phyloP scores from a whole-genome alignment of 2,888 invertebrate species.

The Drosophila borborema region DNA sequence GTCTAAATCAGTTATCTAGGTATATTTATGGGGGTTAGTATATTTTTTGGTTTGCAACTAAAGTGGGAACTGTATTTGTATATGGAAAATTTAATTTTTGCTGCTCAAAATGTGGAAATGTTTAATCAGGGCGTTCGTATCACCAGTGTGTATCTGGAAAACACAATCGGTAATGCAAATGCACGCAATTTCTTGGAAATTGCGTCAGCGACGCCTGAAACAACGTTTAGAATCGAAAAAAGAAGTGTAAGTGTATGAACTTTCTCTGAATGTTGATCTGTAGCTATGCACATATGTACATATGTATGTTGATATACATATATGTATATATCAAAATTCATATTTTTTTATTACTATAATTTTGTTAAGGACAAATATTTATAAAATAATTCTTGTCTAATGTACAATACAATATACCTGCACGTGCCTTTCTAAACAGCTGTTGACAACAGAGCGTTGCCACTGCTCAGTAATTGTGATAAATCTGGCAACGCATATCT shows the following conservation, averaged over 20 bases:
- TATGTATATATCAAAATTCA: too few relatives aligned
- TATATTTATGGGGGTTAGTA: neutral
- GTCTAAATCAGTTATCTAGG: neutral
- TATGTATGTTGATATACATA: neutral
- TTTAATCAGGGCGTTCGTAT: conserved; percentile 15
- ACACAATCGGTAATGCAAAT: neutral
- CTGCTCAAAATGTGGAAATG: conserved; percentile 32
- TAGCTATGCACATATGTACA: too few relatives aligned
- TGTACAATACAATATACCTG: neutral
- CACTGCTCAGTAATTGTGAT: neutral
- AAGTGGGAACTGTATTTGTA: neutral
- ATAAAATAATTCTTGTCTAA: neutral
- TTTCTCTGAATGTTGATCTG: neutral
- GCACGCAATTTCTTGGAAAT: neutral
- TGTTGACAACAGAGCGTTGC: conserved; percentile 30
- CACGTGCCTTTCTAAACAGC: conserved; percentile 40
- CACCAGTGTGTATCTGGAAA: neutral
- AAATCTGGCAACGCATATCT: conserved; percentile 23
- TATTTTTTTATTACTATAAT: neutral
- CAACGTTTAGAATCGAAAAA: neutral
- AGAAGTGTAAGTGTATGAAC: conserved; percentile 16
- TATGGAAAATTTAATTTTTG: neutral
- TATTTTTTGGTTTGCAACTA: neutral
- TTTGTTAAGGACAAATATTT: neutral
- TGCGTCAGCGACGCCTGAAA: neutral